Base-by-base conservation (phyloP, 2,113 vertebrate species). In the Hucho hucho region DNA sequence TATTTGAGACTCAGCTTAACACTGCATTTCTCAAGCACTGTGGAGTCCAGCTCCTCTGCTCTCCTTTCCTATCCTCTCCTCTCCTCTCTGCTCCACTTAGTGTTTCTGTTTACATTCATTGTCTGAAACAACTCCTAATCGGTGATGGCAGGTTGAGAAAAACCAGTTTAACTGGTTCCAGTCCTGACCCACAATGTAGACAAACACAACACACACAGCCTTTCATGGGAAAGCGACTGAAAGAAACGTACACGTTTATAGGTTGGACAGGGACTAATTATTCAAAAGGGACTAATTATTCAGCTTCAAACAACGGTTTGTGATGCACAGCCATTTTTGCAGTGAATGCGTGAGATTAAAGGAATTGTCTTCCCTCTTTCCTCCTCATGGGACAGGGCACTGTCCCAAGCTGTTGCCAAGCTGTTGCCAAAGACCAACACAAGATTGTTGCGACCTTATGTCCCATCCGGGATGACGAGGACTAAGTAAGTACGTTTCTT, bases 71-170 rank as follows among this genome's bases (percentile, higher is more conserved):
- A 13, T 78, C 75, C 9, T 71, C 86, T 49, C 47, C 66, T 64
- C 16, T 78, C 75, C 9, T 71, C 86, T 49, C 47, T 49, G 49
- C 49, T 53, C 14, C 4, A 14, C 49, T 61, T 22, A 24, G 58
- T 24, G 7, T 61, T 53, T 53, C 16, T 53, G 49, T 90, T 91
- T 89, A 87, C 89, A 88, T 90, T 91, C 86, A 76, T 80, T 4
- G 12, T 70, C 69, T 80, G 73, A 88, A 85, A 67, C 69, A 47
- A 82, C 86, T 84, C 75, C 77, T 84, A 79, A 78, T 75, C 64
- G 13, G n/a, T 86, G 85, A 79, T 76, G 70, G 9, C 66, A 78
- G 76, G 79, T 81, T 86, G 86, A 83, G 86, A 80, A 89, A 90
- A 87, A 91, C 84, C 85, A 2, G 37, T 37, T 37, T 9, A 79